These are phyloP conservation scores for Salminus brasiliensis DNA, from an alignment of 2,113 vertebrate species.

Conservation along the genomic window DNA sequence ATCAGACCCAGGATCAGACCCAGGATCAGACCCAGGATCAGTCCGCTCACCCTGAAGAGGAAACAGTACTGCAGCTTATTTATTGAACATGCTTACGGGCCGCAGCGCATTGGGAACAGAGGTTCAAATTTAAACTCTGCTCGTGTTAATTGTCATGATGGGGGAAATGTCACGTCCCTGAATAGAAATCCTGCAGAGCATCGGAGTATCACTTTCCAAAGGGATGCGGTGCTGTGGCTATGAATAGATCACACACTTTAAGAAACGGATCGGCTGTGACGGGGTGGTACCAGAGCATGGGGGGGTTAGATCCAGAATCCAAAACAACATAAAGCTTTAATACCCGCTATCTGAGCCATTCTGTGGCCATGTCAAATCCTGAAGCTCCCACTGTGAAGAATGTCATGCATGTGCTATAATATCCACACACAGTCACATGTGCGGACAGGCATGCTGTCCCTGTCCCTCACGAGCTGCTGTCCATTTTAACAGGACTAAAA, in stretches of 20 bases:
- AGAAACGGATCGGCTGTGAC: conserved; percentile 4
- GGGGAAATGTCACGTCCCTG: conserved; percentile 20
- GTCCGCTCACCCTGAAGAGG: too few species aligned
- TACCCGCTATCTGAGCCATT: not conserved
- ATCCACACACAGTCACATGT: not conserved
- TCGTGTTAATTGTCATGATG: not conserved
- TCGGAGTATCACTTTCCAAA: conserved; percentile 6
- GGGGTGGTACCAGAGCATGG: not conserved
- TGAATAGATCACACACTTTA: conserved; percentile 21
- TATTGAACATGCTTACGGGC: not conserved
- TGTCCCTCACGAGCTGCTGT: not conserved
- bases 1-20: too few species aligned
- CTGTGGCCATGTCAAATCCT: conserved; percentile 1
- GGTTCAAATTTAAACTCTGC: not conserved
- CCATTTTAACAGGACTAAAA: not conserved
- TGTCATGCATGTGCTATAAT: not conserved
- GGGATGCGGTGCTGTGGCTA: conserved; percentile 5
- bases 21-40: too few species aligned
- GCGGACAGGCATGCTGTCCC: too few species aligned
- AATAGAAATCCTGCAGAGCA: conserved; percentile 27
- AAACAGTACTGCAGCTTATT: too few species aligned
- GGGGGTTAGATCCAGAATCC: not conserved
- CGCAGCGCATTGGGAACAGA: not conserved
- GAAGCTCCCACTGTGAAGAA: conserved; percentile 21
- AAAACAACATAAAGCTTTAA: not conserved